Base-by-base conservation (phyloP, 1,140 invertebrate genomes). In the Meteorus sp. region DNA sequence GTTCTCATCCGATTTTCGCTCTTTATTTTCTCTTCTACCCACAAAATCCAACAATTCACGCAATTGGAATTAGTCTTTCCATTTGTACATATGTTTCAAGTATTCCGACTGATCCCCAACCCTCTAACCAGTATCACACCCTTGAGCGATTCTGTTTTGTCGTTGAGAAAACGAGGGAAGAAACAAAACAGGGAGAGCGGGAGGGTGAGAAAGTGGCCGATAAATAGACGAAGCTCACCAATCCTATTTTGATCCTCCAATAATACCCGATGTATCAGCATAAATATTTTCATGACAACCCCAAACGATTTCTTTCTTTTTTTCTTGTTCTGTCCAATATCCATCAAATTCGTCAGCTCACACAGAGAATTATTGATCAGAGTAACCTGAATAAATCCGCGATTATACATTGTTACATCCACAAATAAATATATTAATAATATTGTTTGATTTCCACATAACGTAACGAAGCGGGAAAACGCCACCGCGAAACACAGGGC, bases 241-340 rank as follows among this genome's bases (percentile, higher is more conserved):
- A 53, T 53, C 33, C 33, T 37, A 13, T 35, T 22, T 13, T 53
- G 35, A 53, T 31, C 48, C 48, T 39, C 35, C 33, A 23, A 59
- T 59, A 59, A 59, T 59, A 51, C 57, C 57, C 37, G 27, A 22
- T 19, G n/a, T n/a, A 27, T 50, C 22, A 31, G 17, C 41, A 33
- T 52, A 39, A 27, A 51, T 53, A 22, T 33, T 59, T 58, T 59
- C 52, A 59, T 51, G 48, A 47, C 45, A 23, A 41, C 17, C 33
- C 29, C 20, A 35, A 29, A 44, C 45, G 41, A 56, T 56, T 13
- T 50, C 50, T 13, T 37, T 47, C 15, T 19, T 17, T 58, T n/a
- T 11, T 19, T 43, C 9, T 17, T 35, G 15, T n/a, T n/a, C n/a
- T n/a, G n/a, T n/a, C n/a, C n/a, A n/a, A n/a, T n/a, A n/a, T n/a